These are phyloP conservation scores for Tamias sibiricus DNA, from an alignment of 2,113 vertebrate species.

Conservation along the genomic window DNA sequence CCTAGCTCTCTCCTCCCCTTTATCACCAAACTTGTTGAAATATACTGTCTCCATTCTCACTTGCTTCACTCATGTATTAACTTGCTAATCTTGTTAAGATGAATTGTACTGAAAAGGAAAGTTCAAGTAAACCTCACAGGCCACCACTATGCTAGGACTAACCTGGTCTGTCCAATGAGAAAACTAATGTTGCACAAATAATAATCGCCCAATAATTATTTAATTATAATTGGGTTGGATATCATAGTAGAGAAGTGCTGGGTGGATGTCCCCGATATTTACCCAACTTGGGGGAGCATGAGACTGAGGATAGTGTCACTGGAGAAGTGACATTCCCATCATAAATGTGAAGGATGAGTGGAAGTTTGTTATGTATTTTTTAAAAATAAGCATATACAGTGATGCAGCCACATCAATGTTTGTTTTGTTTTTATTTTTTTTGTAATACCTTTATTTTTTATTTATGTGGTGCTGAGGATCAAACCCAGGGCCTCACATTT, in stretches of 20 bases:
- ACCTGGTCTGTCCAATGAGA: neutral
- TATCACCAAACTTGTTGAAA: neutral
- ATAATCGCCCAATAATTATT: neutral
- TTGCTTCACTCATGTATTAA: neutral
- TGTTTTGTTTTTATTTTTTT: no score
- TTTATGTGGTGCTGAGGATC: no score
- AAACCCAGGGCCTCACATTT: no score
- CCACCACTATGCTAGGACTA: neutral
- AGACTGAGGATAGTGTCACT: neutral
- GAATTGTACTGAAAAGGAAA: neutral
- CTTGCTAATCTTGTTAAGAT: neutral
- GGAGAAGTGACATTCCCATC: neutral
- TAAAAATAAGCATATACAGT: no score
- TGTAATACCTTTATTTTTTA: no score
- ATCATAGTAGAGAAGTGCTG: neutral
- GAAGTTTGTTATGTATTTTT: no score
- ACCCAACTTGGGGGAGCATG: neutral
- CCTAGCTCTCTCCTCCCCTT: neutral
- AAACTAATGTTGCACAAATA: neutral
- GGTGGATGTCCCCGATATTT: neutral
- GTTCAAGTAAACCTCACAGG: neutral
- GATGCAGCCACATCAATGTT: no score
- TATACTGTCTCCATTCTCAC: neutral
- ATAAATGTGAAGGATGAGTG: neutral
- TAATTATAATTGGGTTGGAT: neutral